phyloP scores from a whole-genome alignment of 2,113 vertebrate genomes.

The Catharus fuscescens region DNA sequence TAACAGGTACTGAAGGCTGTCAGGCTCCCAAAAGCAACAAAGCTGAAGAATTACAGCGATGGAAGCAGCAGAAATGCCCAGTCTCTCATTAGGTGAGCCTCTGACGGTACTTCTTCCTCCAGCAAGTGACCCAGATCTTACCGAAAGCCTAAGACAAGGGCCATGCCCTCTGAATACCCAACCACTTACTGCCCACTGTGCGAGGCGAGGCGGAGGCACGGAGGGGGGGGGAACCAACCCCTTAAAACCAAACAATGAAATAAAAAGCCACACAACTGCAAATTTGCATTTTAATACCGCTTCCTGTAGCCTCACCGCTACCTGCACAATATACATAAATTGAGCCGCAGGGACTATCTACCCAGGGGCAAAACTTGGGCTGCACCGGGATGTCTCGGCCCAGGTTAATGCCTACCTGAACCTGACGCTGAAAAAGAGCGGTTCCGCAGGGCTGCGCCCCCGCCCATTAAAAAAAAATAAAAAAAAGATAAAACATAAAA shows the following conservation, averaged over 20 bases:
- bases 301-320: background rate
- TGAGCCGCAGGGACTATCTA: background rate
- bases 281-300: background rate
- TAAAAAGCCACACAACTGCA: background rate
- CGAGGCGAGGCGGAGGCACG: background rate
- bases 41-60: background rate
- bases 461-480: too few relatives aligned
- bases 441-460: background rate
- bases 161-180: background rate
- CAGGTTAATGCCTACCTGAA: background rate
- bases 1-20: background rate
- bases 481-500: too few relatives aligned
- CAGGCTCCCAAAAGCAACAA: background rate
- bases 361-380: background rate
- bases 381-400: background rate
- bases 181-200: background rate
- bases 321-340: background rate
- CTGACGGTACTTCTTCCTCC: background rate
- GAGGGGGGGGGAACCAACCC: too few relatives aligned
- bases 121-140: conserved; percentile 3
- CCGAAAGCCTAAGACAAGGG: background rate
- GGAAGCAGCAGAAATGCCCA: background rate
- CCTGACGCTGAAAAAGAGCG: background rate
- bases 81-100: background rate
- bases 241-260: background rate